Percentiles rank a stretch among this genome's conserved stretches.
phyloP scores from a whole-genome alignment of 2,888 invertebrate genomes.

The Coelogynopora nodosa region DNA sequence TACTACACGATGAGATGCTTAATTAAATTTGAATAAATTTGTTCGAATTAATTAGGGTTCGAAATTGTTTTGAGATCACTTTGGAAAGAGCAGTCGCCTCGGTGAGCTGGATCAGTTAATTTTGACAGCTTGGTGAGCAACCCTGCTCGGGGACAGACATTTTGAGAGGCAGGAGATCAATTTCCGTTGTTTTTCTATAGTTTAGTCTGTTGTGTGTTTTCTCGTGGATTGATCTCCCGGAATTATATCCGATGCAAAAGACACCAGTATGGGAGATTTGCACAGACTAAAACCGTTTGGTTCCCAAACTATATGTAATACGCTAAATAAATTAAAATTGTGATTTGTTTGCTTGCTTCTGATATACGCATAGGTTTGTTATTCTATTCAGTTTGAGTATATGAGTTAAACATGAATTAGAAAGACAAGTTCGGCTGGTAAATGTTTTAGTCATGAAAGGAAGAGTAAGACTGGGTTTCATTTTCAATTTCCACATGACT shows the following conservation, averaged over 20 bases:
- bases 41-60: neutral
- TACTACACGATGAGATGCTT: neutral
- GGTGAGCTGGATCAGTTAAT: neutral
- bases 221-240: neutral
- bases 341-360: neutral
- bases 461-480: neutral
- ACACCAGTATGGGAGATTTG: neutral
- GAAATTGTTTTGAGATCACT: neutral
- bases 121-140: neutral
- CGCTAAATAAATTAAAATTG: neutral
- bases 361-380: neutral
- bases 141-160: neutral
- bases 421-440: neutral
- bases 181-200: neutral
- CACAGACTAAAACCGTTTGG: neutral
- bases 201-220: neutral
- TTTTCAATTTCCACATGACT: neutral
- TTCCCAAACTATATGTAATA: neutral
- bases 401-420: neutral
- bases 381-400: too few relatives aligned
- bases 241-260: neutral
- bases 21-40: constrained; percentile 31
- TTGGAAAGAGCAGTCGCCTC: neutral
- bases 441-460: neutral
- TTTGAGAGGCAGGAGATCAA: neutral